These are phyloP conservation scores for Phodopus roborovskii DNA, from an alignment of 2,113 vertebrate species.

Conservation along the genomic window DNA sequence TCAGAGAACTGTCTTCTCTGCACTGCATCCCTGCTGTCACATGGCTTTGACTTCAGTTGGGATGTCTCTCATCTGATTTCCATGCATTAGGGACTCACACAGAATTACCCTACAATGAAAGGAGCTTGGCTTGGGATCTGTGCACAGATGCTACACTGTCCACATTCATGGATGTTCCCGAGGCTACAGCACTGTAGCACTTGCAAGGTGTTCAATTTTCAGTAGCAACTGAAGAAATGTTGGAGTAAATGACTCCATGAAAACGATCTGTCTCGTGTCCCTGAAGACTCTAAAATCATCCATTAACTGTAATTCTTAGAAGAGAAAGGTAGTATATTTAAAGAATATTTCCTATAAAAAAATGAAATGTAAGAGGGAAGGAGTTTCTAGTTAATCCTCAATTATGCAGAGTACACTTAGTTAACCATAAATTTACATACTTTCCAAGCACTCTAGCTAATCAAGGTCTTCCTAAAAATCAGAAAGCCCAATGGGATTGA, in stretches of 20 bases:
- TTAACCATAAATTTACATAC: constrained; percentile 41
- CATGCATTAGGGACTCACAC: not conserved
- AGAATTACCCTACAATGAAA: not conserved
- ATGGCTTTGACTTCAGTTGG: not conserved
- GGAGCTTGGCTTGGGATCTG: not conserved
- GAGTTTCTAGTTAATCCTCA: constrained; percentile 23
- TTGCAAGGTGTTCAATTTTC: not conserved
- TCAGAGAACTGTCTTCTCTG: not conserved
- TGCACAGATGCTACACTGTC: not conserved
- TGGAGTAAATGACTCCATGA: not conserved
- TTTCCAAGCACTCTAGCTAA: constrained; percentile 18
- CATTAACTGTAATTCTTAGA: constrained; percentile 33
- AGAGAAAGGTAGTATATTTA: not conserved
- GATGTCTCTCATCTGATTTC: not conserved
- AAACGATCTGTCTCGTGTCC: not conserved
- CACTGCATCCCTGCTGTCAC: no score
- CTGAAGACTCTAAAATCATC: constrained; percentile 26
- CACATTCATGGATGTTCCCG: not conserved
- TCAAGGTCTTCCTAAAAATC: constrained; percentile 34
- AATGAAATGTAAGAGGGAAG: constrained; percentile 36
- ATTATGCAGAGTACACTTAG: constrained; percentile 38
- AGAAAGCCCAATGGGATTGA: not conserved
- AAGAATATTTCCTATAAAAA: constrained; percentile 46
- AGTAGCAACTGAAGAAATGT: not conserved
- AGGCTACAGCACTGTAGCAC: not conserved